These are phyloP conservation scores for Dendronephthya gigantea DNA, from an alignment of 64 coral and sea anemone genomes.

Conservation along the genomic window DNA sequence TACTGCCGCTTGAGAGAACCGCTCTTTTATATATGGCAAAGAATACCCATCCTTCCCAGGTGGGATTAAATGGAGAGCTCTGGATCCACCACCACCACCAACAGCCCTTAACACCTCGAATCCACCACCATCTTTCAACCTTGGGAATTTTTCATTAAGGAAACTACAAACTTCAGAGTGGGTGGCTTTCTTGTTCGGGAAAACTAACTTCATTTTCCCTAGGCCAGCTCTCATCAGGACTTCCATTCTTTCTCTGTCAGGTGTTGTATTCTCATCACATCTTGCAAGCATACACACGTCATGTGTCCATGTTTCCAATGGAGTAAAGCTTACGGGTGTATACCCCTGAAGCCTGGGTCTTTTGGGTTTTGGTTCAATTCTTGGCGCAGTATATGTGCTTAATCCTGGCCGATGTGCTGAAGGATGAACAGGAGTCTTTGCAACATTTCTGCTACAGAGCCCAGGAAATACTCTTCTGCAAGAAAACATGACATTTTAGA, in stretches of 20 bases:
- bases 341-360: slow-evolving; percentile 15
- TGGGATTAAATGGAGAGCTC: no score
- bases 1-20: background rate
- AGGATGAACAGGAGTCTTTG: background rate
- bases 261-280: background rate
- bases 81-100: no score
- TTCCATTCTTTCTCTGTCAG: slow-evolving; percentile 7
- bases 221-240: background rate
- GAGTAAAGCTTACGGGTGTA: slow-evolving; percentile 8
- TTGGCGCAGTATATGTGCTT: no score
- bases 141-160: no score
- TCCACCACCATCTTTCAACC: no score
- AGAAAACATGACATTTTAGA: background rate
- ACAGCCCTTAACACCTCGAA: no score
- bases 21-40: background rate
- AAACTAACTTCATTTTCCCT: background rate
- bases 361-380: slow-evolving; percentile 11
- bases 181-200: no score
- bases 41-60: no score
- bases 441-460: slow-evolving; percentile 18
- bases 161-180: no score
- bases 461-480: slow-evolving; percentile 31
- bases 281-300: slow-evolving; percentile 30
- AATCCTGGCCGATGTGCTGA: no score
- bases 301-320: slow-evolving; percentile 44